A percentile compares a stretch with the other conserved stretches of the same genome.
Conservation (phyloP, 2,113 vertebrate species). For the Asarcornis scutulata region DNA sequence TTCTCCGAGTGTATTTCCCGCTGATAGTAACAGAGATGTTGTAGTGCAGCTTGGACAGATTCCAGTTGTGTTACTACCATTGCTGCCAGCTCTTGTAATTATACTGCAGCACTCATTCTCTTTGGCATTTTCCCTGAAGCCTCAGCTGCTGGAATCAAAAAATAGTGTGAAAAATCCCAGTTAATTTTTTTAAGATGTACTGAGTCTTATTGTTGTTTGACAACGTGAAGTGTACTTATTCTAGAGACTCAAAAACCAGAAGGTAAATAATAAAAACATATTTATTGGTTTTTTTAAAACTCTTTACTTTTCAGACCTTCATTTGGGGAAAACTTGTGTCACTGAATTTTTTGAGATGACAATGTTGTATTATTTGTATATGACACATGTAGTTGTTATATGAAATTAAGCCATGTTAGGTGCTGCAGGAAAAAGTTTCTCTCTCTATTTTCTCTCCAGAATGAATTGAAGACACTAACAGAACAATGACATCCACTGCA, state of each 20-base stretch:
- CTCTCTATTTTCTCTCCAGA: conserved; percentile 21
- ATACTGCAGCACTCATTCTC: background rate
- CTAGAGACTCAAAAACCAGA: background rate
- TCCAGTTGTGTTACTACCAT: background rate
- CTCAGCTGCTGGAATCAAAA: background rate
- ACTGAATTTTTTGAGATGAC: rapidly evolving
- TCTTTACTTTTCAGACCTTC: background rate
- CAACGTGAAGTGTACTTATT: rapidly evolving
- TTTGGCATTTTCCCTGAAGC: background rate
- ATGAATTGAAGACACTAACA: background rate
- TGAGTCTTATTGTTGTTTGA: background rate
- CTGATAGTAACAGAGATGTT: conserved; percentile 11
- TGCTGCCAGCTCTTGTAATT: background rate
- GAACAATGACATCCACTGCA: conserved; percentile 50
- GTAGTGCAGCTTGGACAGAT: background rate
- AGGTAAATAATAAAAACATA: background rate
- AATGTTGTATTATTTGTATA: rapidly evolving
- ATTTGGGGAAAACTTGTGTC: background rate
- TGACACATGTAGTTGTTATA: rapidly evolving
- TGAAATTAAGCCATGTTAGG: background rate
- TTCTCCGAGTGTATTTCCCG: background rate
- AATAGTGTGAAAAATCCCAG: background rate
- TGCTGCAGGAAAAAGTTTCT: background rate
- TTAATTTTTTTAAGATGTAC: background rate
- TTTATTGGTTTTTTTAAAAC: background rate